Evolutionary conservation across 2,888 invertebrate genomes (phyloP).

Genomic region (Lamellibrachia columna): DNA sequence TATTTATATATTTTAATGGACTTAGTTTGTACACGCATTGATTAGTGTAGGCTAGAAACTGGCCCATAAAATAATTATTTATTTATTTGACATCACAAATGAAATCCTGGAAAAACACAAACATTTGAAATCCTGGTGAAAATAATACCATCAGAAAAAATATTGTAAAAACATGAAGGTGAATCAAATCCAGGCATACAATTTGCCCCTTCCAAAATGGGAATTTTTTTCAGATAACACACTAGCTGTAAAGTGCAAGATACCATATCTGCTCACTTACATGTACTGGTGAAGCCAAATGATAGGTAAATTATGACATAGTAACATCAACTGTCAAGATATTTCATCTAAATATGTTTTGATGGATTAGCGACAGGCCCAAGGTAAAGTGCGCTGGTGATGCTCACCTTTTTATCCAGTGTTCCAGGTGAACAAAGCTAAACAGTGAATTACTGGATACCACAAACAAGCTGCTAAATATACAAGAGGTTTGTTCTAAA

Average conservation of each 20-base stretch:
- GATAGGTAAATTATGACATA: constrained; percentile 3
- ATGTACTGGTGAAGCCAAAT: neutral
- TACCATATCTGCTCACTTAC: neutral
- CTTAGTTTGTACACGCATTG: no score
- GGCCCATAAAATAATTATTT: no score
- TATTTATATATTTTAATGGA: no score
- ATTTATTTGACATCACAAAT: no score
- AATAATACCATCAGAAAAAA: no score
- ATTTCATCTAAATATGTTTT: constrained; percentile 3
- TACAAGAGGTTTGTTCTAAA: neutral
- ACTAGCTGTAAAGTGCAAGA: neutral
- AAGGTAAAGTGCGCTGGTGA: neutral
- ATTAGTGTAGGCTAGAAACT: no score
- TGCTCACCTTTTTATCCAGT: neutral
- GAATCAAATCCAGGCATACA: no score
- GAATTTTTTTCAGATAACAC: no score
- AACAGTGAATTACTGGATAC: neutral
- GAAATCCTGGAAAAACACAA: no score
- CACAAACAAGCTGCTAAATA: neutral
- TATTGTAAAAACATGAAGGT: no score
- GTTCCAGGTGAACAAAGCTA: neutral
- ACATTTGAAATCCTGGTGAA: no score
- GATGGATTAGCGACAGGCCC: neutral
- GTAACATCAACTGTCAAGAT: neutral
- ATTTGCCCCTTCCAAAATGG: no score